Conservation (phyloP, 2,888 invertebrate genomes). For the Drosophila peninsularis region DNA sequence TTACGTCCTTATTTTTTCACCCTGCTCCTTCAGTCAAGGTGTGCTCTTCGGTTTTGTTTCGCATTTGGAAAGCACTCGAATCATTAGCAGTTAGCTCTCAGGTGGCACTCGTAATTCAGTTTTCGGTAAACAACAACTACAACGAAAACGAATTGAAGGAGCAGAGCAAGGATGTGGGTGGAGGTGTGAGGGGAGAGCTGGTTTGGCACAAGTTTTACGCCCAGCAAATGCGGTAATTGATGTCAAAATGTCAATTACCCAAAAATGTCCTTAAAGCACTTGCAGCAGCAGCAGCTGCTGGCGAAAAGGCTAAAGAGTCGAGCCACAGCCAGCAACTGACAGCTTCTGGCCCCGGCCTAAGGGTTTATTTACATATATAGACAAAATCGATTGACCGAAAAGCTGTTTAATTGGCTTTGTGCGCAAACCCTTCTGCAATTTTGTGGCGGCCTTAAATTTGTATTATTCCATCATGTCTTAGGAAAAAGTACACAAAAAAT, state of each 20-base stretch:
- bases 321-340: constrained; percentile 22
- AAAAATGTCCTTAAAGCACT: constrained; percentile 72
- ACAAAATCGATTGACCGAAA: constrained; percentile 62
- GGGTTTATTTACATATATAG: constrained; percentile 13
- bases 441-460: constrained; percentile 38
- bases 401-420: constrained; percentile 70
- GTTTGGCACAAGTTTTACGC: constrained; percentile 41
- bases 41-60: constrained; percentile 10
- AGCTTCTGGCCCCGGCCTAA: constrained; percentile 6
- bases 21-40: background rate
- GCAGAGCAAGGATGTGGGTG: background rate
- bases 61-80: constrained; percentile 48
- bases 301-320: constrained; percentile 32
- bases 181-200: background rate
- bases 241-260: constrained; percentile 75
- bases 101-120: constrained; percentile 42
- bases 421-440: constrained; percentile 15
- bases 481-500: background rate
- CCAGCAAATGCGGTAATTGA: constrained; percentile 66
- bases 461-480: constrained; percentile 23
- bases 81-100: constrained; percentile 52
- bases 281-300: constrained; percentile 25
- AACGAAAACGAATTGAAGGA: background rate
- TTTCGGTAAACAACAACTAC: constrained; percentile 32
- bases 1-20: background rate